Evolutionary conservation across 2,113 vertebrate genomes (phyloP), one percentile per base, ranked within the genome.

Genomic region (Campylomormyrus tamandua): DNA sequence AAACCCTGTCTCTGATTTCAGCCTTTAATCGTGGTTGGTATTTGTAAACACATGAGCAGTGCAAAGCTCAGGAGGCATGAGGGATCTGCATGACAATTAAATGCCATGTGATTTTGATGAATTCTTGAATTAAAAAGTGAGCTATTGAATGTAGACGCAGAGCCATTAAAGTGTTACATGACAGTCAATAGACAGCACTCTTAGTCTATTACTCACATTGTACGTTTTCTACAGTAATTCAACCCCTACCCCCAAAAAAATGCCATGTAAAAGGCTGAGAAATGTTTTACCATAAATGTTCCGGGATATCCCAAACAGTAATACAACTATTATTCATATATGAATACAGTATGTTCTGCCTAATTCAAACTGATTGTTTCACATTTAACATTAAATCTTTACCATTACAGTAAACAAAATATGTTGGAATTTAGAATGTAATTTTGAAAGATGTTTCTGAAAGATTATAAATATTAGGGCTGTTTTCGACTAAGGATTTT

Each of bases 11-110:
- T 66, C 66, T 89, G 87, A 89, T 88, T 89, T 50, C 13, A 83
- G 89, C 50, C 83, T 89, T 70, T 77, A 50, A 90, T 90, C 52
- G 52, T 88, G 89, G 66, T 90, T 92, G 46, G 88, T 88, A 52
- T 91, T 83, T 89, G 58, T 88, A 89, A 88, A 80, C 46, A 42
- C 77, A 74, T 21, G 19, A 88, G 62, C 10, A 42, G 49, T 77
- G 87, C 35, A 31, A 89, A 83, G 24, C 17, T 19, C 24, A 89
- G 66, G 19, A 88, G 83, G 50, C 11, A 53, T 19, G 48, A 87
- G 50, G 45, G 49, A 87, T 31, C 62, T 74, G 88, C 62, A 42
- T 45, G 77, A 46, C 24, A 31, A 42, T 74, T 8, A 31, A 87
- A 89, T 80, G 87, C 53, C n/a, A 74, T 87, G 46, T 87, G n/a